A percentile compares a stretch with the other conserved stretches of the same genome.
phyloP scores from a whole-genome alignment of 2,888 invertebrate genomes.

The Phymatocera aterrima region DNA sequence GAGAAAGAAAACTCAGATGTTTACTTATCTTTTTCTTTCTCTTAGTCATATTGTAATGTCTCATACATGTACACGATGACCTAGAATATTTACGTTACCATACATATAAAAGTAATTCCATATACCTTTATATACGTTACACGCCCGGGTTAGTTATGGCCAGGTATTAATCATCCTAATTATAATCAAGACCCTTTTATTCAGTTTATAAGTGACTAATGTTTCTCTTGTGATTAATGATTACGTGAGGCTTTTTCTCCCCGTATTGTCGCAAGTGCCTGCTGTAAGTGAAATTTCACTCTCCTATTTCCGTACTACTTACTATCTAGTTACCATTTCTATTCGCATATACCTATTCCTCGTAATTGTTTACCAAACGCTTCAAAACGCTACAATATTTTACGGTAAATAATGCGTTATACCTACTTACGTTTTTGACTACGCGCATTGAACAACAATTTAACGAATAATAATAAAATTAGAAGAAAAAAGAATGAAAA shows the following conservation, averaged over 20 bases:
- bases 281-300: constrained; percentile 34
- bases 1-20: constrained; percentile 27
- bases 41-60: constrained; percentile 34
- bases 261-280: neutral
- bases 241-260: constrained; percentile 22
- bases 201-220: constrained; percentile 42
- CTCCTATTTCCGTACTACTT: neutral
- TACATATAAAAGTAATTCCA: neutral
- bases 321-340: neutral
- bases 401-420: neutral
- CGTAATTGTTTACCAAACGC: neutral
- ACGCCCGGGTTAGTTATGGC: neutral
- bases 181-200: constrained; percentile 20
- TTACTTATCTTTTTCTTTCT: constrained; percentile 41
- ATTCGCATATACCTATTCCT: neutral
- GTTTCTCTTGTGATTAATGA: constrained; percentile 38
- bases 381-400: too few species aligned
- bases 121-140: too few species aligned
- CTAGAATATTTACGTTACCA: constrained; percentile 12
- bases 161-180: constrained; percentile 4
- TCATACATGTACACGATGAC: neutral
- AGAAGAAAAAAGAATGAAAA: neutral
- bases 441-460: too few species aligned
- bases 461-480: too few species aligned
- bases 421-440: neutral